Evolutionary conservation across 1,140 invertebrate genomes (phyloP), one percentile per base, ranked within the genome.

Genomic region (Drosophila jambulina): DNA sequence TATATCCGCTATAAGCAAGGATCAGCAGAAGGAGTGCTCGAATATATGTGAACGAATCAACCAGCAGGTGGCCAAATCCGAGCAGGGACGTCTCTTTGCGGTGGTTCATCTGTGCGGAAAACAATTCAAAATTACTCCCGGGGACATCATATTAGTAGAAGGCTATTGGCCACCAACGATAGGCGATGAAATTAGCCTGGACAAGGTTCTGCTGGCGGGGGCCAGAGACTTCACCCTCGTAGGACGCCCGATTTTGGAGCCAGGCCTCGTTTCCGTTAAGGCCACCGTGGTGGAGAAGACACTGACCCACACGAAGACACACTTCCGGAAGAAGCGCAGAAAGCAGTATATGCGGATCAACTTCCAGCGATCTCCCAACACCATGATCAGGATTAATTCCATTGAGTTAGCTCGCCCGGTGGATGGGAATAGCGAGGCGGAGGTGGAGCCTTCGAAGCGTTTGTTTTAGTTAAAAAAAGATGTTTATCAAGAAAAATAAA

Each of bases 251-350:
- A 71, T 98, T 17, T 93, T 99, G 10, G 95, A 97, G 90, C 94
- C 94, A 29, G 96, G 96, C 53, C 91, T 97, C 34, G 96, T 97
- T 0, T 93, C 94, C 53, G 94, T 99, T 1, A 95, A 97, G 71
- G 98, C 96, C 1, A 98, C 97, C 36, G 95, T 99, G 8, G 96
- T 99, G 51, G 97, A 98, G 75, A 98, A 99, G 93, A 97, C 96
- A 1, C 93, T 98, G 2, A 97, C 97, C 2, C 95, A 97, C 78
- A 97, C 96, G 1, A 97, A 96, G 91, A 96, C 96, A 54, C 94
- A 95, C 82, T 97, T 97, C 88, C 94, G 94, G 23, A 96, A 96
- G 91, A 96, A 94, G 80, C 94, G 94, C 77, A 95, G 97, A 92
- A 97, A 97, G 93, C 96, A 97, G 74, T 97, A 94, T 82, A 95